A percentile compares a stretch with the other conserved stretches of the same genome.
Conservation (phyloP, 2,113 vertebrate genomes). For the Meles meles region DNA sequence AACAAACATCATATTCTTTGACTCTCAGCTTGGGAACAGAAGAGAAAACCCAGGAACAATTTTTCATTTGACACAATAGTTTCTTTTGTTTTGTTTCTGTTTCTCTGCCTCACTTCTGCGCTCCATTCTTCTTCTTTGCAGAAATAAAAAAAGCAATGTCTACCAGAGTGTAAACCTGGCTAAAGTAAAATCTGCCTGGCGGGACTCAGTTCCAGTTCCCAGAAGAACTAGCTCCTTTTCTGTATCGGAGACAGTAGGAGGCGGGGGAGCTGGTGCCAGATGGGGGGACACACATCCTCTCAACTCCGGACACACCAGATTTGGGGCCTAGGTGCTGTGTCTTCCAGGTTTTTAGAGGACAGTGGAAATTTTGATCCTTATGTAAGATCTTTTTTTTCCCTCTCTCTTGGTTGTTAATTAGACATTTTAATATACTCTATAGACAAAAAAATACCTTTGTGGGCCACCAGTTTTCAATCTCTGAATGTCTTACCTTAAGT, state of each 20-base stretch:
- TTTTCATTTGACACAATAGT: background rate
- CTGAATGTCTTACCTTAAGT: background rate
- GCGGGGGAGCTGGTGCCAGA: background rate
- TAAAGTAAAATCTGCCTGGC: background rate
- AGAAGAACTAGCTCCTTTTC: background rate
- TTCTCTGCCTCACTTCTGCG: background rate
- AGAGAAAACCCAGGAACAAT: background rate
- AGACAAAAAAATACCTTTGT: background rate
- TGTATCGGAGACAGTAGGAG: rapidly evolving
- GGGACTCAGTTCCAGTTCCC: background rate
- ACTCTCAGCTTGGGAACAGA: background rate
- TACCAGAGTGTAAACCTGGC: background rate
- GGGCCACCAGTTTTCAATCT: background rate
- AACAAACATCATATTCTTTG: background rate
- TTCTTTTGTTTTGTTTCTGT: background rate
- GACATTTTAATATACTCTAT: background rate
- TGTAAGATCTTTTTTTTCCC: background rate
- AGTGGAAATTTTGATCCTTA: background rate
- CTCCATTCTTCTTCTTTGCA: background rate
- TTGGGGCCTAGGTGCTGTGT: background rate
- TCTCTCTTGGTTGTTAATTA: background rate
- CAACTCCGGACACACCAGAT: background rate
- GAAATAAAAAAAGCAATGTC: background rate
- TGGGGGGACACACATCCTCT: background rate
- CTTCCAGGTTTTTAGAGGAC: background rate